These are phyloP conservation scores for Pheosia tremula DNA, from an alignment of 2,888 invertebrate species.

Conservation along the genomic window DNA sequence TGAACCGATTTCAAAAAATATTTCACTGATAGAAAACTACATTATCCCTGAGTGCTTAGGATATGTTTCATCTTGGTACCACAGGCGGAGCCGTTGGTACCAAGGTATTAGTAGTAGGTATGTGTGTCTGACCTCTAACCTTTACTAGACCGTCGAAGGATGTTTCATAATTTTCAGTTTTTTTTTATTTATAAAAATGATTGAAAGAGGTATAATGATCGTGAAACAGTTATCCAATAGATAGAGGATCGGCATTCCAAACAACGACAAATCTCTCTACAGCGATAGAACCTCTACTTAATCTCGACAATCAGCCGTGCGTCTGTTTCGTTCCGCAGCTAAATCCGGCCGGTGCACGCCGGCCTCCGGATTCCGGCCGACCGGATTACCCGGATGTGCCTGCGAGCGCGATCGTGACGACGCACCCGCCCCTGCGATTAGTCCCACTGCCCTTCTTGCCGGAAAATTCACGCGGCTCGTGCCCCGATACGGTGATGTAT, in stretches of 20 bases:
- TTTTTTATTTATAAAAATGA: no score
- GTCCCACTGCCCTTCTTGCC: constrained; percentile 67
- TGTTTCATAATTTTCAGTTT: no score
- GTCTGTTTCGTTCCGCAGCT: constrained; percentile 73
- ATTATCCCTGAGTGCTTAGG: no score
- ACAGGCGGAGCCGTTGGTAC: no score
- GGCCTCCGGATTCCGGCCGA: constrained; percentile 47
- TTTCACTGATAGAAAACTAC: no score
- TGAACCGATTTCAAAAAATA: no score
- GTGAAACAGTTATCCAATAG: constrained; percentile 6
- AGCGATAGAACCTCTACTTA: constrained; percentile 57
- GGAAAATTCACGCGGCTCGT: constrained; percentile 55
- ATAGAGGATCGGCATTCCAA: constrained; percentile 5
- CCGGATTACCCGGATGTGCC: constrained; percentile 68
- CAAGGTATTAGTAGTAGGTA: no score
- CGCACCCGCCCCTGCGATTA: constrained; percentile 74
- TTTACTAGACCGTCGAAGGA: no score
- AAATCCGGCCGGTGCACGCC: constrained; percentile 55
- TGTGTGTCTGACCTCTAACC: no score
- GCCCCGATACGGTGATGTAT: constrained; percentile 44
- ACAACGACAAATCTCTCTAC: constrained; percentile 51
- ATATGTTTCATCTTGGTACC: no score
- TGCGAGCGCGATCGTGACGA: constrained; percentile 66
- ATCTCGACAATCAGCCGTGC: constrained; percentile 74
- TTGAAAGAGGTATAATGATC: not conserved